These are phyloP conservation scores for Apocheima hispidaria DNA, from an alignment of 2,888 invertebrate genomes.

Conservation along the genomic window DNA sequence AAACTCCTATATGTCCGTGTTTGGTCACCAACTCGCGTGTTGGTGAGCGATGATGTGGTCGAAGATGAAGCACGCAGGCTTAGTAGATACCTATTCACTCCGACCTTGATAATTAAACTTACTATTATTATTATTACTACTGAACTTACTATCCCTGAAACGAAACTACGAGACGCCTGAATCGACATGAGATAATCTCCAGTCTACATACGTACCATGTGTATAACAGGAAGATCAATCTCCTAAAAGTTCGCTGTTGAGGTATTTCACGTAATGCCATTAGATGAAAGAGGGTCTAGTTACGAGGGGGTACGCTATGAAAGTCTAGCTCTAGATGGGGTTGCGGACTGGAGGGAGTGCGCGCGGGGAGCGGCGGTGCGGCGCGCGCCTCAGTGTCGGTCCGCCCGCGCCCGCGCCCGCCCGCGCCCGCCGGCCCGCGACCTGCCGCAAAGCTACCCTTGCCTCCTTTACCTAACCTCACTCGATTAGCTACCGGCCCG, in stretches of 20 bases:
- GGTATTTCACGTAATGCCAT: slow-evolving; percentile 38
- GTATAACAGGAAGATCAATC: slow-evolving; percentile 28
- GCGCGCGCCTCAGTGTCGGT: slow-evolving; percentile 83
- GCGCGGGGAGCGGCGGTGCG: slow-evolving; percentile 61
- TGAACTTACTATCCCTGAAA: background rate
- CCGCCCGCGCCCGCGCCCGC: slow-evolving; percentile 83
- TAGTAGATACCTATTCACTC: too few species aligned
- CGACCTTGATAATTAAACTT: too few species aligned
- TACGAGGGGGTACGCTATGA: slow-evolving; percentile 51
- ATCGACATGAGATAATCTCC: slow-evolving; percentile 1
- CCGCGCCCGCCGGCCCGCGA: slow-evolving; percentile 73
- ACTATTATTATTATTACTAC: background rate
- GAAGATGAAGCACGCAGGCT: too few species aligned
- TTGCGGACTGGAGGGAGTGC: slow-evolving; percentile 58
- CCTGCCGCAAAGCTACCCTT: slow-evolving; percentile 73
- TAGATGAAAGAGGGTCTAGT: slow-evolving; percentile 43
- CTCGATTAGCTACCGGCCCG: slow-evolving; percentile 64
- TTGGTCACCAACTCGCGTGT: too few species aligned
- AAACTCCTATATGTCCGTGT: too few species aligned
- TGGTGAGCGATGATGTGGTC: too few species aligned
- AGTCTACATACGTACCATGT: background rate
- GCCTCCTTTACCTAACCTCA: slow-evolving; percentile 72
- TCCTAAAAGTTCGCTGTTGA: slow-evolving; percentile 26
- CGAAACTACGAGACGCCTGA: background rate
- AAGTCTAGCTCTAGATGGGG: slow-evolving; percentile 65